Evolutionary conservation across 2,888 invertebrate genomes (phyloP), one percentile per base, ranked within the genome.

Genomic region (Stictocephala bisonia): DNA sequence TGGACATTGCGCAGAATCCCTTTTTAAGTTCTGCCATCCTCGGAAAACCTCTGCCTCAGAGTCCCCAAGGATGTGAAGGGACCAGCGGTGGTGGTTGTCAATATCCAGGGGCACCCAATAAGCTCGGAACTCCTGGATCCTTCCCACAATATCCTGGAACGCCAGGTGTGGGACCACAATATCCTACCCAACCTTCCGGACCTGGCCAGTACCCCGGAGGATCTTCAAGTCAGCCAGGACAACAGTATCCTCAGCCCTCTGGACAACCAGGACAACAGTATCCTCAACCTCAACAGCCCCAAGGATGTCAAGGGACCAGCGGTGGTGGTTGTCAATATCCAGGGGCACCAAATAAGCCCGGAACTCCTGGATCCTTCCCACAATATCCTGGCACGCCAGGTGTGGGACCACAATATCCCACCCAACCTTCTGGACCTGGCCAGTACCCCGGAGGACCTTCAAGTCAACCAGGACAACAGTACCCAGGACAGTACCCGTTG

Each of bases 221-320:
- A 6, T 83, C 84, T 3, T 80, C 84, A 13, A 82, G 82, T 29
- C 82, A 84, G 64, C 82, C 44, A n/a, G 64, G 64, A 3, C 41
- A n/a, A n/a, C n/a, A 44, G 6, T 26, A 6, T 20, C 44, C 64
- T 26, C 64, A 64, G 44, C 40, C 35, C 9, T 11, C 60, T 1
- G 60, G 60, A 13, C 56, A 56, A 56, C 84, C 24, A 81, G 82
- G 18, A 82, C 83, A 26, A 84, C 71, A 67, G 29, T 58, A 29
- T 48, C 69, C 48, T 81, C 0, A 86, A 87, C 77, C 80, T 79
- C n/a, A 84, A 84, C 0, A 72, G 76, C 2, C 15, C 86, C 26
- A 80, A 84, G 53, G 75, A 85, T 72, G 86, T 85, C n/a, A n/a
- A n/a, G n/a, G n/a, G n/a, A n/a, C n/a, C n/a, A n/a, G n/a, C n/a